Base-by-base conservation (phyloP, 2,797 vertebrate genomes). In the Florisuga fusca region DNA sequence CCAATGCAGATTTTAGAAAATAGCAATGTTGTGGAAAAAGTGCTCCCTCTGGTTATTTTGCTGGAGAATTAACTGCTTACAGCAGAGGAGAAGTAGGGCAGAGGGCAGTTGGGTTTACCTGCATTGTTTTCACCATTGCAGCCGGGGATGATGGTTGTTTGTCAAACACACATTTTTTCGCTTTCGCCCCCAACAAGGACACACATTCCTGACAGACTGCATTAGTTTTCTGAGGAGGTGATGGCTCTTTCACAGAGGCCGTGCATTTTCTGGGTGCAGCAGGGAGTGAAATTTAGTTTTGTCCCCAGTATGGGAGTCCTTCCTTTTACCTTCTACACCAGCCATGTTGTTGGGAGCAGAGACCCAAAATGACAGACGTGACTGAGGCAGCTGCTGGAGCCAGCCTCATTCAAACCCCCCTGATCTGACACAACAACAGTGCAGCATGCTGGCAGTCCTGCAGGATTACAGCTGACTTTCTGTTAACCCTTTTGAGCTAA, bases 1-100 rank as follows among this genome's bases (percentile, higher is more conserved):
- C 82, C 94, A 93, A 91, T 91, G 95, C 91, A 82, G 95, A 82
- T 86, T 94, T 91, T 67, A 87, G 94, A 87, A 96, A 94, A 89
- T 1, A 90, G 91, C 94, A 76, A 23, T 79, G 94, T 73, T 94
- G 94, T 93, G 95, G 94, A 38, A 93, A 95, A 94, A 94, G 89
- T 93, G 95, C 92, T 96, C 95, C 95, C 95, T 95, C 94, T 96
- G 94, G 92, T 95, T 96, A 92, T 91, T 91, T 69, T 94, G 41
- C 87, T 71, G 63, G 71, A 95, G 91, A 94, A 95, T 81, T 81
- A 90, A 82, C 86, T 93, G 93, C 90, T 87, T 74, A 59, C 68
- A 82, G 87, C 68, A 87, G 83, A 86, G 34, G 45, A 91, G 85
- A 96, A 96, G 85, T 88, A 96, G 94, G 93, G 71, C 90, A 95